Evolutionary conservation across 2,888 invertebrate genomes (phyloP), one percentile per base, ranked within the genome.

Genomic region (Pristionchus maxplancki): DNA sequence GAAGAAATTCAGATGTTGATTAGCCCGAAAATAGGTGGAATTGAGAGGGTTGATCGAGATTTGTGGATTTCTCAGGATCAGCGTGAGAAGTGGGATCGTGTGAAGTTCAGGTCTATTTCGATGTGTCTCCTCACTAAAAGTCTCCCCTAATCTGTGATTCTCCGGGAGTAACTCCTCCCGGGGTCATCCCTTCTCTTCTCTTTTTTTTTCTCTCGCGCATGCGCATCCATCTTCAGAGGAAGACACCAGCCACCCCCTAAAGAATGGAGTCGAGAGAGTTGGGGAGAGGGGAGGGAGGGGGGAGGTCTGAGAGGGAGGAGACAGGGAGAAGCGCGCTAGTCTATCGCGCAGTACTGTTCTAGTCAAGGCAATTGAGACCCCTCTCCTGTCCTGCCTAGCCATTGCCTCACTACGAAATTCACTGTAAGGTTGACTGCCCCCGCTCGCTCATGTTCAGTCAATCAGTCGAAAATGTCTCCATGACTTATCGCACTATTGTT

Each of bases 251-350:
- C 37, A n/a, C n/a, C 44, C 78, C 34, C 53, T 37, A 58, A 83
- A 83, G 58, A 83, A 83, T 53, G 44, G 83, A 83, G 53, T 34
- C 31, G 37, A 71, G 78, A 78, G 44, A 78, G 44, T n/a, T n/a
- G 28, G 44, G 58, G 83, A 31, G 83, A 83, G 83, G 40, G 31
- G n/a, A n/a, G n/a, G 50, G 40, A 82, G 82, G 37, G 13, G 20
- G 50, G 53, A 53, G 37, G 83, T 71, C 71, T 71, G 37, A 71
- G 64, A 67, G 64, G 64, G 58, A 58, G 58, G 53, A 82, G 82
- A 50, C 28, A n/a, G 28, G 37, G 34, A 34, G 58, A 53, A 37
- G 58, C 34, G 71, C 37, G 34, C 28, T 24, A 71, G 37, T 6
- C 62, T 31, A 71, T 37, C 24, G 71, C 71, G 71, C 71, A 71